A percentile compares a stretch with the other conserved stretches of the same genome.
These are phyloP conservation scores for Luehdorfia chinensis DNA, from an alignment of 1,140 invertebrate genomes.

Conservation along the genomic window DNA sequence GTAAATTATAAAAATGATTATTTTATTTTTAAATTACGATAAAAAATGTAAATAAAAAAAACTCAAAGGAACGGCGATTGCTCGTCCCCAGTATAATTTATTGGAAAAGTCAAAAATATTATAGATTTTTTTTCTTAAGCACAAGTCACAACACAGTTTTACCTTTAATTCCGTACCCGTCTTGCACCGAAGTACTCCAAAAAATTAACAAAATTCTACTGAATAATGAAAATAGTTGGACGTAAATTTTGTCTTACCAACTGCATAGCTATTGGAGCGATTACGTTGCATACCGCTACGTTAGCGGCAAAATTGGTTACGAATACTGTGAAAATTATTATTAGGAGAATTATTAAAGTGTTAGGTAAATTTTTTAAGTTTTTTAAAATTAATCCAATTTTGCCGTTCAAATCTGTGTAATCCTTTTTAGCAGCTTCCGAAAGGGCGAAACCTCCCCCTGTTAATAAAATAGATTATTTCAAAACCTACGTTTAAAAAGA, in stretches of 20 bases:
- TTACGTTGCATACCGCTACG: conserved; percentile 88
- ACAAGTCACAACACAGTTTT: too few species aligned
- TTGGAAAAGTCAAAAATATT: too few species aligned
- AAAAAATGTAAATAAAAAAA: too few species aligned
- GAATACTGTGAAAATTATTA: conserved; percentile 59
- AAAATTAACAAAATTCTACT: too few species aligned
- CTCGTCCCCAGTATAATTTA: too few species aligned
- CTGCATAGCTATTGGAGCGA: conserved; percentile 86
- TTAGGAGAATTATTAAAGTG: conserved; percentile 74
- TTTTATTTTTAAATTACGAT: too few species aligned
- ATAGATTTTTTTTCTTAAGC: too few species aligned
- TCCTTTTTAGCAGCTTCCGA: conserved; percentile 82
- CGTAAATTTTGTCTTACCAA: conserved; percentile 76
- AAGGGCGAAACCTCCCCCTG: conserved; percentile 89
- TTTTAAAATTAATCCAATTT: conserved; percentile 81
- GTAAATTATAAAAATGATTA: too few species aligned
- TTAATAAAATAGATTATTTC: not conserved
- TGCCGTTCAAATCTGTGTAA: conserved; percentile 82
- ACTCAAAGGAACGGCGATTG: too few species aligned
- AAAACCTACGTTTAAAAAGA: not conserved
- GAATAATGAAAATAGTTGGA: too few species aligned
- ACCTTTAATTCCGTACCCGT: too few species aligned
- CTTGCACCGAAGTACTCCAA: too few species aligned
- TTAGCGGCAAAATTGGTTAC: conserved; percentile 90
- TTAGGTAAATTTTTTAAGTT: conserved; percentile 74